Base-by-base conservation (phyloP, 64 coral and sea anemone genomes). In the Pocillopora damicornis region DNA sequence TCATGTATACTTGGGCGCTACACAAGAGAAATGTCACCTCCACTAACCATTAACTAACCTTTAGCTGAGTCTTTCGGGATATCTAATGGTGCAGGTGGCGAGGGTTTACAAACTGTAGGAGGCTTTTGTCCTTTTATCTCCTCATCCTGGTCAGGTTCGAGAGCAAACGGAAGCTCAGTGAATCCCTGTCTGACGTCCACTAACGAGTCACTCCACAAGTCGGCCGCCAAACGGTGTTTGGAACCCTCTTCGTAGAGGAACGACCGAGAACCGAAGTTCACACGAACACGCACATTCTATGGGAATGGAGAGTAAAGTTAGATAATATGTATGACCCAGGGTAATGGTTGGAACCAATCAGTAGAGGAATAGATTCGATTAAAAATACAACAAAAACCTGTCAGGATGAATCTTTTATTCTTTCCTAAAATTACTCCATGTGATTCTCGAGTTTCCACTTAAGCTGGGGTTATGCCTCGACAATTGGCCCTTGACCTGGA, bases 221-320 rank as follows among this genome's bases (percentile, higher is more conserved):
- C 89, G 5, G 92, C 92, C 1, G 89, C 92, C 16, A 87, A 80
- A 35, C 96, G 92, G 37, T 94, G 86, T 59, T 89, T 98, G 76
- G 87, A 89, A 18, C 92, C 96, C 38, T 91, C 92, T 36, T 82
- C 82, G 62, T 98, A 94, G 9, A 88, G 26, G 67, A 98, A 98
- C 51, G 92, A 61, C 0, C 78, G 92, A 67, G 60, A 86, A 36
- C 96, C 92, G 78, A 98, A 92, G 58, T 98, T 98, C 12, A 92
- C 96, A 2, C 86, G 93, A 58, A 94, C 87, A 59, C 89, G 81
- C 37, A 98, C 88, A 75, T 98, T 83, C 96, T 98, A 30, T 1
- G 58, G 77, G 67, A 74, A 35, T 45, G 58, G 65, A 74, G 34
- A 22, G 2, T 7, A 18, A 69, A 68, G 45, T 18, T 1, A 66